Evolutionary conservation across 2,797 vertebrate species (phyloP).

Genomic region (Meda fulgida): DNA sequence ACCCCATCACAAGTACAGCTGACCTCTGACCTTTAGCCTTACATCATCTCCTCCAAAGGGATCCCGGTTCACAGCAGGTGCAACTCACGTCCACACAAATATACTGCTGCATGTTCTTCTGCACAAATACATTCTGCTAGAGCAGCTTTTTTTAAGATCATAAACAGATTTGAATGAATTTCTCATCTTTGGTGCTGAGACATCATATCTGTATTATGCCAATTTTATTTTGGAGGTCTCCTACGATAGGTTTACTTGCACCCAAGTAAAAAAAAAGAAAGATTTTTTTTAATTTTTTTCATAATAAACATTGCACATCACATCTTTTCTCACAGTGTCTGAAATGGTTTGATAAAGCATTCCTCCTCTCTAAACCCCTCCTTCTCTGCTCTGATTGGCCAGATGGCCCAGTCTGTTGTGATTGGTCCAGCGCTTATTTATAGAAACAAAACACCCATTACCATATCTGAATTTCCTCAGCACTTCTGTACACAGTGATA

Average conservation of each 20-base stretch:
- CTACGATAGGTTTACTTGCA: neutral
- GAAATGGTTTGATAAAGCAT: no score
- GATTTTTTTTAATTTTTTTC: no score
- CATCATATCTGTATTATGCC: neutral
- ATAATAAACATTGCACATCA: neutral
- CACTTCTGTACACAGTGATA: no score
- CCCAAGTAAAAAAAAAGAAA: neutral
- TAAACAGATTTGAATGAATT: neutral
- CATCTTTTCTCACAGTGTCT: no score
- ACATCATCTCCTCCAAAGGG: neutral
- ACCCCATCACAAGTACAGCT: neutral
- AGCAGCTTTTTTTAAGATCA: neutral
- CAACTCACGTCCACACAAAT: conserved; percentile 7
- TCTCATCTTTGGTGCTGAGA: neutral
- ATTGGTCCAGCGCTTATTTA: no score
- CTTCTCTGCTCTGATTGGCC: no score
- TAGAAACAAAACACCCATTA: neutral
- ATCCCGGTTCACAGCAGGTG: conserved; percentile 26
- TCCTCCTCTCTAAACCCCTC: no score
- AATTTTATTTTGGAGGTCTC: neutral
- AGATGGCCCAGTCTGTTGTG: no score
- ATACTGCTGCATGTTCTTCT: neutral
- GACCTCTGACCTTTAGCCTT: conserved; percentile 24
- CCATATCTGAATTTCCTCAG: no score
- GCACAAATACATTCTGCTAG: neutral